Conservation (phyloP, 2,888 invertebrate species). For the Synanthedon andrenaeformis region DNA sequence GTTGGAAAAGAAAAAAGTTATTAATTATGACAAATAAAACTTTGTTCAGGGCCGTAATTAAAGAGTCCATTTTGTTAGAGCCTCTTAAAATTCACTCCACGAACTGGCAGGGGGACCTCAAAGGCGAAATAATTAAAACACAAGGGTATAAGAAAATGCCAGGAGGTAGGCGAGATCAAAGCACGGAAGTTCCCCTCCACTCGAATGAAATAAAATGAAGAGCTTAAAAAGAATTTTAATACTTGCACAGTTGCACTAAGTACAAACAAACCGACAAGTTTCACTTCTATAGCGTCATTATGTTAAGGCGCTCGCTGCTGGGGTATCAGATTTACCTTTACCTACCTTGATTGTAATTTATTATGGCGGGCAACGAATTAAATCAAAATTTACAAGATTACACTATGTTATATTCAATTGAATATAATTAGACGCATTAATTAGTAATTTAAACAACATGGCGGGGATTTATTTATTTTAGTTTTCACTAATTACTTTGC, state of each 20-base stretch:
- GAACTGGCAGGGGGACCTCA: slow-evolving; percentile 42
- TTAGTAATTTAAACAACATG: no score
- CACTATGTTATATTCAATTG: no score
- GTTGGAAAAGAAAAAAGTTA: slow-evolving; percentile 11
- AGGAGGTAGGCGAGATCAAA: slow-evolving; percentile 52
- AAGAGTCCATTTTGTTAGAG: slow-evolving; percentile 61
- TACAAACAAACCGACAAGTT: no score
- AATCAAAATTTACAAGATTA: no score
- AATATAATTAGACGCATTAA: no score
- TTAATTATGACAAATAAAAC: slow-evolving; percentile 63
- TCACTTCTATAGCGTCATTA: no score
- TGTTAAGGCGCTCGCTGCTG: no score
- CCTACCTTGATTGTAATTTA: no score
- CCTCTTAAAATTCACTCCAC: slow-evolving; percentile 64
- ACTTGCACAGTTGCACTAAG: slow-evolving; percentile 10
- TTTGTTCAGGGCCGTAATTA: slow-evolving; percentile 48
- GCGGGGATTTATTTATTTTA: no score
- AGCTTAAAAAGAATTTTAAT: slow-evolving; percentile 34
- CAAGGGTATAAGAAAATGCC: slow-evolving; percentile 57
- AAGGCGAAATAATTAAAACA: slow-evolving; percentile 66
- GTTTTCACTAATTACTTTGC: no score
- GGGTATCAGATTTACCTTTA: no score
- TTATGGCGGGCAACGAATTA: no score
- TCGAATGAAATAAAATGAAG: slow-evolving; percentile 46
- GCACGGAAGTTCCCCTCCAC: slow-evolving; percentile 47